These are phyloP conservation scores for Zaprionus taronus DNA, from an alignment of 1,140 invertebrate genomes.

Conservation along the genomic window DNA sequence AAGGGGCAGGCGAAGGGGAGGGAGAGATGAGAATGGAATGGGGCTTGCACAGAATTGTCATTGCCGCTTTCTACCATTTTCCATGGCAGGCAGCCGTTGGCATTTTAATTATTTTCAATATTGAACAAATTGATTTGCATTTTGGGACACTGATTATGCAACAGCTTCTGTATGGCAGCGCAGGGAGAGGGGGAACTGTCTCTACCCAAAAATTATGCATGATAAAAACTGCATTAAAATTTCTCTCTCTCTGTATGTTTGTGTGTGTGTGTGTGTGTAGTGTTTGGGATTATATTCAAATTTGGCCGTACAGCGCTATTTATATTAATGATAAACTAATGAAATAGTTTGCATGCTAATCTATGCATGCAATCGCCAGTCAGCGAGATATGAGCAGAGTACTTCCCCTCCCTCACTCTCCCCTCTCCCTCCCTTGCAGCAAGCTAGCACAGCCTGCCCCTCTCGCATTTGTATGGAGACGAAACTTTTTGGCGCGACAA, in stretches of 20 bases:
- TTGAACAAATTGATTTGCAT: slow-evolving; percentile 83
- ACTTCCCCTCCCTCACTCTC: no score
- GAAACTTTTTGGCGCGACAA: slow-evolving; percentile 71
- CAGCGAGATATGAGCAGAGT: slow-evolving; percentile 11
- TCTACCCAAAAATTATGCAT: slow-evolving; percentile 59
- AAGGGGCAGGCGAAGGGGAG: background rate
- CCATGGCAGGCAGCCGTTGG: slow-evolving; percentile 48
- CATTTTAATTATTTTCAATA: slow-evolving; percentile 83
- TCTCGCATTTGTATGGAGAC: slow-evolving; percentile 63
- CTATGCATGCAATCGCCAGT: slow-evolving; percentile 48
- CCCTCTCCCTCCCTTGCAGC: background rate
- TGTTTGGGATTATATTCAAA: slow-evolving; percentile 72
- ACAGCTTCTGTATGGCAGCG: slow-evolving; percentile 45
- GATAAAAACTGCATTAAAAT: slow-evolving; percentile 78
- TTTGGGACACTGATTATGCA: slow-evolving; percentile 76
- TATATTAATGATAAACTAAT: slow-evolving; percentile 74
- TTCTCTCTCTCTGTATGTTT: background rate
- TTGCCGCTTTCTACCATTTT: slow-evolving; percentile 3
- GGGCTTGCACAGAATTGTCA: background rate
- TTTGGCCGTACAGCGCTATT: slow-evolving; percentile 60
- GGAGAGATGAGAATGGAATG: background rate
- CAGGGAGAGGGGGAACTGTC: background rate
- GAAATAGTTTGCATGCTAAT: slow-evolving; percentile 75
- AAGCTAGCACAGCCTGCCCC: background rate
- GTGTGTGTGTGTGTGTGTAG: slow-evolving; percentile 45